phyloP scores from a whole-genome alignment of 64 coral and sea anemone genomes.

The Porites lutea region DNA sequence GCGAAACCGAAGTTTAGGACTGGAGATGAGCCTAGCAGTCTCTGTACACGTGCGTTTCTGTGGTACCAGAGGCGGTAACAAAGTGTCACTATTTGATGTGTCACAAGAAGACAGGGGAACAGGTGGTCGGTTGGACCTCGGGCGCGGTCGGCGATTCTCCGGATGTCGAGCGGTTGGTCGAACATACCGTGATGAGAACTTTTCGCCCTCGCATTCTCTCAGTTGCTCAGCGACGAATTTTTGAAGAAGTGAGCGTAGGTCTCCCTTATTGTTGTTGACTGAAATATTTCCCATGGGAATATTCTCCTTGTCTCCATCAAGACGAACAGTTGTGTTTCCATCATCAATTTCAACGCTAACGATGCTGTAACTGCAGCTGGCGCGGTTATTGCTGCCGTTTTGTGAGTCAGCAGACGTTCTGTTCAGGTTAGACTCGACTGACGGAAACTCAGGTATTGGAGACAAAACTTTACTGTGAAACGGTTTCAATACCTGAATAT shows the following conservation, averaged over 20 bases:
- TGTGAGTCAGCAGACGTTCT: conserved; percentile 33
- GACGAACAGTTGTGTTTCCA: conserved; percentile 42
- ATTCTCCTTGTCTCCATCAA: conserved; percentile 62
- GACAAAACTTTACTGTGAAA: conserved; percentile 76
- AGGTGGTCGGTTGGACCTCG: conserved; percentile 30
- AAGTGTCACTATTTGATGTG: conserved; percentile 22
- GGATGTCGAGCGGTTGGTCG: neutral
- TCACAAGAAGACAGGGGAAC: conserved; percentile 21
- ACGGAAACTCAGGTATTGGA: conserved; percentile 89
- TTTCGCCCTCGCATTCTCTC: conserved; percentile 69
- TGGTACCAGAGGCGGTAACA: conserved; percentile 78
- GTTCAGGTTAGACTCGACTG: conserved; percentile 65
- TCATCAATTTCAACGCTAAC: conserved; percentile 70
- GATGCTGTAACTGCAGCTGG: conserved; percentile 64
- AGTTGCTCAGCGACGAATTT: conserved; percentile 86
- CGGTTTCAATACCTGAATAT: conserved; percentile 55
- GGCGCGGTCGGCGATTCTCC: conserved; percentile 30
- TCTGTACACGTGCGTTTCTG: conserved; percentile 61
- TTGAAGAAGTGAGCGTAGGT: conserved; percentile 68
- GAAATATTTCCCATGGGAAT: conserved; percentile 21
- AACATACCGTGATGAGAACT: conserved; percentile 39
- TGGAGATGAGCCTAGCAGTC: conserved; percentile 68
- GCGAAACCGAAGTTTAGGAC: conserved; percentile 47
- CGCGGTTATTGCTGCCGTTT: conserved; percentile 6
- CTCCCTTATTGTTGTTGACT: neutral